Conservation (phyloP, 1,140 invertebrate species). For the Meloidogyne hapla region DNA sequence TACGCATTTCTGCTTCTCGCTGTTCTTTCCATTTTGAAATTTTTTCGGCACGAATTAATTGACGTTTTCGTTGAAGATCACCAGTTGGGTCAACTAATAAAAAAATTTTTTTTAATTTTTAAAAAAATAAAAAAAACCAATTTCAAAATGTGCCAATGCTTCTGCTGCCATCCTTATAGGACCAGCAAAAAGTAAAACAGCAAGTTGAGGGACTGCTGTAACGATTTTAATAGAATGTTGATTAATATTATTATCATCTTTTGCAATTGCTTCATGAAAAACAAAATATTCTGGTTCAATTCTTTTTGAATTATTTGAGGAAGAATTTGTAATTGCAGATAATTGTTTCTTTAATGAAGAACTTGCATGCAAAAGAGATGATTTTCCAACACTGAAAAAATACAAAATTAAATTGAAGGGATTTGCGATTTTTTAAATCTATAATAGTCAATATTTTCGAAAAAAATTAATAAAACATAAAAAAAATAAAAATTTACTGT, state of each 20-base stretch:
- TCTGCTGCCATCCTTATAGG: slow-evolving; percentile 42
- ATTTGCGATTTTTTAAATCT: no score
- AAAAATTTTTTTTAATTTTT: no score
- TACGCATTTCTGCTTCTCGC: not conserved
- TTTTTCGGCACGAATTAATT: not conserved
- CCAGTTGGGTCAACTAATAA: slow-evolving; percentile 17
- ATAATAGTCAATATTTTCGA: not conserved
- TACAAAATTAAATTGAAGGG: no score
- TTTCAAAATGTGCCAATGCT: slow-evolving; percentile 43
- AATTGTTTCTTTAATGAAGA: slow-evolving; percentile 23
- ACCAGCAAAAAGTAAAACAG: slow-evolving; percentile 56
- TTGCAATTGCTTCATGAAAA: slow-evolving; percentile 30
- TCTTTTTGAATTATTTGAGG: slow-evolving; percentile 8
- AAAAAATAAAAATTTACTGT: slow-evolving; percentile 11
- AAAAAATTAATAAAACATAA: not conserved
- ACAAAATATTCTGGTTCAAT: slow-evolving; percentile 20
- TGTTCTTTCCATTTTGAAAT: slow-evolving; percentile 18
- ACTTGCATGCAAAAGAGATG: slow-evolving; percentile 18
- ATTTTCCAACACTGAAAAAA: slow-evolving; percentile 19
- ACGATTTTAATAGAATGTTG: slow-evolving; percentile 48
- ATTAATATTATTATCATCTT: slow-evolving; percentile 10
- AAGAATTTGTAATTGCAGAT: not conserved
- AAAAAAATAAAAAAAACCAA: slow-evolving; percentile 32
- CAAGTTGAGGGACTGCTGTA: slow-evolving; percentile 54
- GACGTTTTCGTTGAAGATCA: not conserved